Base-by-base conservation (phyloP, 2,113 vertebrate genomes). In the Myotis lucifugus region DNA sequence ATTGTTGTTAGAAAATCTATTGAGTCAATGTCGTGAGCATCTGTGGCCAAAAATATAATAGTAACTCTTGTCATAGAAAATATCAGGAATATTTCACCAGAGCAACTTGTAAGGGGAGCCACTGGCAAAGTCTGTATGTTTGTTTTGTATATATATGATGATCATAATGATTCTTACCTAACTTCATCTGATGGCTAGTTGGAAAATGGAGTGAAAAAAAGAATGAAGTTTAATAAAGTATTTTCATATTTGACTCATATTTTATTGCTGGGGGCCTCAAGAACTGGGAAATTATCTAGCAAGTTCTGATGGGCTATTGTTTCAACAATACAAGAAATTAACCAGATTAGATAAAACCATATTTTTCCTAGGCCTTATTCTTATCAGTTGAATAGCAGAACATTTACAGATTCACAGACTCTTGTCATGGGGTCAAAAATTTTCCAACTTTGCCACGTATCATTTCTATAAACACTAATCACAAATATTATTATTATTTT, bases 1-100 rank as follows among this genome's bases (percentile, higher is more conserved):
- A 37, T 52, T 27, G 5, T 18, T 92, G 70, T 19, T 92, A n/a
- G 77, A 94, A 95, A 93, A 96, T 94, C 54, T 78, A 9, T 79
- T 91, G 27, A 66, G 59, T 89, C 40, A 91, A 89, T 87, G 19
- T 66, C 83, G 56, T 59, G 69, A 88, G 54, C 50, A 13, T 90
- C 87, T 93, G 17, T 90, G 86, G 8, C 1, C 29, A 17, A 74
- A 85, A 94, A 59, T 40, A 69, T 40, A 72, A 42, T 8, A n/a
- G 27, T 81, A 66, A 37, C 15, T 76, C 76, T 69, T 82, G 4
- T 50, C 83, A 54, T 37, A 67, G 54, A 21, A 86, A 86, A 52
- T 77, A 15, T 59, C 29, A 34, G 69, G 54, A 85, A 72, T 91
- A 78, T 37, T 89, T 89, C 21, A 82, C 27, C 32, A 52, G 37